A percentile compares a stretch with the other conserved stretches of the same genome.
Conservation (phyloP, 2,113 vertebrate genomes). For the Corythaixoides concolor region DNA sequence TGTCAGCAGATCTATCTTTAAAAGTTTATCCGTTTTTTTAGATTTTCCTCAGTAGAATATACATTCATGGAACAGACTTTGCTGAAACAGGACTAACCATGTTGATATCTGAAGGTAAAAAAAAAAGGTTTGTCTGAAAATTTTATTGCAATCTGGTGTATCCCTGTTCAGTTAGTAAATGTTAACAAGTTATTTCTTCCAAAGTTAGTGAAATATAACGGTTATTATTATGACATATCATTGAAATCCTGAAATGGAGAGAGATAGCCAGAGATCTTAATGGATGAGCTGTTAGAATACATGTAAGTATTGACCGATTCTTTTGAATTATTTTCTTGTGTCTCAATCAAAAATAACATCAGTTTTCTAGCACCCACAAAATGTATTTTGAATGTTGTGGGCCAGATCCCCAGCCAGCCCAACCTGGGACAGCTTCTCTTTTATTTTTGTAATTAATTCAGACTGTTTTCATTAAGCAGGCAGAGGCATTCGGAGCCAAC, state of each 20-base stretch:
- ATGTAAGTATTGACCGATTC: not conserved
- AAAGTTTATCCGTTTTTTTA: constrained; percentile 56
- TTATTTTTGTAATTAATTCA: not conserved
- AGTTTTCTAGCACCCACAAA: not conserved
- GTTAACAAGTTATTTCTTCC: not conserved
- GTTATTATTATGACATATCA: not conserved
- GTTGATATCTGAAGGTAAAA: not conserved
- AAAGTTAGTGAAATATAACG: not conserved
- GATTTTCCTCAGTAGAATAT: not conserved
- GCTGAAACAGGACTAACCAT: not conserved
- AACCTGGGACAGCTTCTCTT: not conserved
- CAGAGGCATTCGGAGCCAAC: not conserved
- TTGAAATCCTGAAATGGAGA: not conserved
- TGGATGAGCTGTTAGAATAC: not conserved
- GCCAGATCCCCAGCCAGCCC: not conserved
- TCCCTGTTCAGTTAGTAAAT: not conserved
- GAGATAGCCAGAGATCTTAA: not conserved
- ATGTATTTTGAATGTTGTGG: not conserved
- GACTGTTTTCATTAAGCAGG: not conserved
- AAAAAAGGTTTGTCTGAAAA: not conserved
- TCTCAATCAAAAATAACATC: not conserved
- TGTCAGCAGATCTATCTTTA: constrained; percentile 38
- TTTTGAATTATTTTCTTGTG: not conserved
- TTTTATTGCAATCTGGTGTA: not conserved
- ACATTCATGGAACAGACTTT: not conserved